Base-by-base conservation (phyloP, 2,888 invertebrate genomes). In the Chironomus tentans region DNA sequence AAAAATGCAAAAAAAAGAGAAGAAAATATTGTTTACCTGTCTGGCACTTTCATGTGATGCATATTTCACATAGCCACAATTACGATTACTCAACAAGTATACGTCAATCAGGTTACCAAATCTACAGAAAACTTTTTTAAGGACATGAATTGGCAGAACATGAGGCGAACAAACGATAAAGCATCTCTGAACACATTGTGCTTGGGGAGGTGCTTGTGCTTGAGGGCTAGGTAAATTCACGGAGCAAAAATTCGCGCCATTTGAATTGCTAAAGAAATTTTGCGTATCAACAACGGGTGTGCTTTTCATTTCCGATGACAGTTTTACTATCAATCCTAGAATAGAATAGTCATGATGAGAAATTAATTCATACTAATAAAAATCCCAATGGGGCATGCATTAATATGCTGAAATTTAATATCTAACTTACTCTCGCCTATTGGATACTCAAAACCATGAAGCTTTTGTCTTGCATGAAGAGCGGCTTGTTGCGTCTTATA, bases 371-470 rank as follows among this genome's bases (percentile, higher is more conserved):
- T n/a, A n/a, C n/a, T n/a, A n/a, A n/a, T n/a, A 50, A 50, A 50
- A 50, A 15, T 50, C 15, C 12, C 65, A 24, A 21, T 65, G 21
- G 76, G 92, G 92, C 78, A 96, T 86, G n/a, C n/a, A n/a, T n/a
- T n/a, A n/a, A n/a, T n/a, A n/a, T n/a, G 77, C 7, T 56, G 56
- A 21, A 65, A 65, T 24, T 10, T 24, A 12, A 24, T 65, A 65
- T 24, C 65, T 24, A 38, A 24, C 65, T 65, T 65, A 62, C 91
- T 87, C 80, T 91, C 89, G 18, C 95, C 95, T 22, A 93, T 92
- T 0, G 97, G 96, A 84, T 95, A 97, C 83, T 97, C 96, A 83
- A 97, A 92, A 3, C 93, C 92, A 82, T 96, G 92, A 68, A 97
- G 86, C 83, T 95, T 95, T 78, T 94, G 92, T 79, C 91, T 84